Evolutionary conservation across 2,797 vertebrate species (phyloP).

Genomic region (Gadopsis bispinosus): DNA sequence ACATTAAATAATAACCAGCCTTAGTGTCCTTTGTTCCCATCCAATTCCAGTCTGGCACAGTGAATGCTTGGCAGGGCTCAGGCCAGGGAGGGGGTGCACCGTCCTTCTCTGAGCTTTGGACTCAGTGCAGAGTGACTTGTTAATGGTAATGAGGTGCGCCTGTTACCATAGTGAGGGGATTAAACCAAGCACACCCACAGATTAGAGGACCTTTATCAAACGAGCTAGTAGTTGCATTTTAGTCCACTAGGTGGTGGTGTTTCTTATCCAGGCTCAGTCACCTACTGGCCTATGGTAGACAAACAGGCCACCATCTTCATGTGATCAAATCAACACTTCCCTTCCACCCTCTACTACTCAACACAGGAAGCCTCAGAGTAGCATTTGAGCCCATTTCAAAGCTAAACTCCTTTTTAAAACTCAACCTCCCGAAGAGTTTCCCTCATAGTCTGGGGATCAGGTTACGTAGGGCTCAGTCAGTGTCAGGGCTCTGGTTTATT

Average conservation of each 20-base stretch:
- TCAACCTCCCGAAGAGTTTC: background rate
- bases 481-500: constrained; percentile 31
- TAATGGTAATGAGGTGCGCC: background rate
- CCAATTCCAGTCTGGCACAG: background rate
- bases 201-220: background rate
- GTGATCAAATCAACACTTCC: constrained; percentile 18
- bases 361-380: constrained; percentile 33
- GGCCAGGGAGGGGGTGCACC: background rate
- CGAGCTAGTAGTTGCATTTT: background rate
- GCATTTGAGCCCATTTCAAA: constrained; percentile 13
- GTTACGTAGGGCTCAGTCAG: constrained; percentile 39
- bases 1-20: constrained; percentile 1
- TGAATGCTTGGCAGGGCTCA: background rate
- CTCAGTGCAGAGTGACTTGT: constrained; percentile 6
- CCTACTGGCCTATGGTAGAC: background rate
- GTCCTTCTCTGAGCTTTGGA: background rate
- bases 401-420: background rate
- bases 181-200: background rate
- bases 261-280: background rate
- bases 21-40: background rate
- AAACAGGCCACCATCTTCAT: background rate
- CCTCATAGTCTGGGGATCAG: constrained; percentile 30
- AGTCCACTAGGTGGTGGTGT: background rate
- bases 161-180: background rate
- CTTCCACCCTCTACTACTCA: constrained; percentile 5